These are phyloP conservation scores for Cepaea nemoralis DNA, from an alignment of 1,140 invertebrate genomes.

Conservation along the genomic window DNA sequence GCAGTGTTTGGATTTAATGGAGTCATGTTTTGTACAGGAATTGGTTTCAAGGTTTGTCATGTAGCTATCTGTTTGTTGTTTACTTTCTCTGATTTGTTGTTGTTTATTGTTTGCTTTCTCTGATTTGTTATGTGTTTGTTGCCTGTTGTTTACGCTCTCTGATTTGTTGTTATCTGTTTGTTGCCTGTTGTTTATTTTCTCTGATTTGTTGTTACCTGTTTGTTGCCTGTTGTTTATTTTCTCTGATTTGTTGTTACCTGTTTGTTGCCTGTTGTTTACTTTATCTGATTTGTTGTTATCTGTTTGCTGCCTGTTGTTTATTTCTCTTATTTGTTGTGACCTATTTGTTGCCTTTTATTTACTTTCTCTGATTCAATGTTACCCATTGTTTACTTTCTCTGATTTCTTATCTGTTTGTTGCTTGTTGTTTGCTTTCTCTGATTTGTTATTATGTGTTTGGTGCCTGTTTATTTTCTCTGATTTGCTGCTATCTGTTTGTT, in stretches of 20 bases:
- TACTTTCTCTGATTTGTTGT: background rate
- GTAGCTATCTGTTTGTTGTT: background rate
- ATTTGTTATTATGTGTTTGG: background rate
- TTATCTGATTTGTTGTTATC: background rate
- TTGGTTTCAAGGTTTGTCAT: constrained; percentile 3
- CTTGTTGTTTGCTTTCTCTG: background rate
- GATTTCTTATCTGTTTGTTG: too few species aligned
- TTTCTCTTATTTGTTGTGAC: background rate
- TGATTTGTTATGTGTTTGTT: too few species aligned
- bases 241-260: background rate
- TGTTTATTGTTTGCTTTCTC: too few species aligned
- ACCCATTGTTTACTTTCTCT: too few species aligned
- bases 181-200: background rate
- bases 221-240: too few species aligned
- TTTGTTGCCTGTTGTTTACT: background rate
- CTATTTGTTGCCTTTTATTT: too few species aligned
- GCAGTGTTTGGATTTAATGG: constrained; percentile 3
- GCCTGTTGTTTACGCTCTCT: background rate
- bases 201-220: too few species aligned
- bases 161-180: background rate
- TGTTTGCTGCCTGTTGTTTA: background rate
- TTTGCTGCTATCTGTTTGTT: too few species aligned
- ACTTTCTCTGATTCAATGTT: too few species aligned
- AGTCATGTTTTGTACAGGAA: background rate
- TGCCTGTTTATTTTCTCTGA: background rate